phyloP scores from a whole-genome alignment of 2,888 invertebrate species.

The Octodonta nipae region DNA sequence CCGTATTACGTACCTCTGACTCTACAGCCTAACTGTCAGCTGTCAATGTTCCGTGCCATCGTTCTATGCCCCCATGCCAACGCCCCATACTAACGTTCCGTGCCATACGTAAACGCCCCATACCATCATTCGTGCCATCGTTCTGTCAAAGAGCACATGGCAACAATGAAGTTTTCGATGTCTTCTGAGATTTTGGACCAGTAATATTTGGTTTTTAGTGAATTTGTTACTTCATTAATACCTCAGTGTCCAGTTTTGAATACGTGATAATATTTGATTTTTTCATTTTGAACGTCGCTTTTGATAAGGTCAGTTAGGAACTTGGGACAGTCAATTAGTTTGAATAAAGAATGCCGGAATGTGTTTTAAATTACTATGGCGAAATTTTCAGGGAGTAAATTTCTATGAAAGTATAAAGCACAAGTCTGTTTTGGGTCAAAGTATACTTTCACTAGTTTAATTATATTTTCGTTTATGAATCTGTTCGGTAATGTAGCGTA shows the following conservation, averaged over 20 bases:
- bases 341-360: slow-evolving; percentile 2
- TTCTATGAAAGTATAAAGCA: background rate
- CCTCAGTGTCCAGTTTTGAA: slow-evolving; percentile 2
- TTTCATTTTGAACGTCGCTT: slow-evolving; percentile 1
- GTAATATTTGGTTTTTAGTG: slow-evolving; percentile 4
- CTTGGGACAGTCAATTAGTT: slow-evolving; percentile 2
- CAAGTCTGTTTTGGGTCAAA: slow-evolving; percentile 1
- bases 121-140: too few species aligned
- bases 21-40: too few species aligned
- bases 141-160: too few species aligned
- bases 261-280: background rate
- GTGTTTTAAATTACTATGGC: background rate
- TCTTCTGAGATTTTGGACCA: slow-evolving; percentile 8
- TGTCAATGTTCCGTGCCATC: too few species aligned
- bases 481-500: background rate
- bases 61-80: too few species aligned
- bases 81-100: too few species aligned
- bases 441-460: background rate
- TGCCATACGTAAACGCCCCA: too few species aligned
- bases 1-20: too few species aligned
- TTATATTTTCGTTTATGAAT: too few species aligned
- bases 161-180: slow-evolving; percentile 10
- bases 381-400: background rate
- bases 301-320: background rate
- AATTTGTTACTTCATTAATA: slow-evolving; percentile 4